Percentiles rank a stretch among this genome's conserved stretches.
phyloP scores from a whole-genome alignment of 2,797 vertebrate genomes.

The Parotocinclus haroldoi region DNA sequence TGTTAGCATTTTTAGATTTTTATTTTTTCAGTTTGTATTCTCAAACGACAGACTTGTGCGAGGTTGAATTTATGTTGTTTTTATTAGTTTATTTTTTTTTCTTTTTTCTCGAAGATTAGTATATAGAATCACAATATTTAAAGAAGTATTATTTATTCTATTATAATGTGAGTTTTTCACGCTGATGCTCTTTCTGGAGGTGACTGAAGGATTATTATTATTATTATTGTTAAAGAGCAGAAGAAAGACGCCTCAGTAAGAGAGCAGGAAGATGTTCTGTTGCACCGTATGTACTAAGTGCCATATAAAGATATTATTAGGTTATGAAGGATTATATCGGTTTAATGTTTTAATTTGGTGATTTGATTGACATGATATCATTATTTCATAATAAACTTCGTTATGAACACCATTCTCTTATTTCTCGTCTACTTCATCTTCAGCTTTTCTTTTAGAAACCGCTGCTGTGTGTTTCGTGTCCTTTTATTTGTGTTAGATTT shows the following conservation, averaged over 20 bases:
- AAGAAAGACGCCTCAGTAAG: neutral
- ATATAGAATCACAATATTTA: conserved; percentile 54
- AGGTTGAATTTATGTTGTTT: conserved; percentile 48
- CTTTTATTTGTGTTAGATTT: too few relatives aligned
- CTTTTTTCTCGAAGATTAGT: conserved; percentile 51
- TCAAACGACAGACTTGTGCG: conserved; percentile 43
- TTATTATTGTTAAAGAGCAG: neutral
- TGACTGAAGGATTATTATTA: neutral
- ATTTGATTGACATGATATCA: conserved; percentile 55
- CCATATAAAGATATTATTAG: conserved; percentile 50
- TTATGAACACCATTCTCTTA: conserved; percentile 42
- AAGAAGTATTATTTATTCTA: conserved; percentile 54
- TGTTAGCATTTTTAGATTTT: conserved; percentile 38
- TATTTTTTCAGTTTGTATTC: conserved; percentile 28
- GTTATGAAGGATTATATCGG: conserved; percentile 48
- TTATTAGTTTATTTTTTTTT: too few relatives aligned
- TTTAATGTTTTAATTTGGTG: conserved; percentile 55
- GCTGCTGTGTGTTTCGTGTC: too few relatives aligned
- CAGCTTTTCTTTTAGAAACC: too few relatives aligned
- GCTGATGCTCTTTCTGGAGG: conserved; percentile 42
- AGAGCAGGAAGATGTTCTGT: conserved; percentile 28
- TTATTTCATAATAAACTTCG: conserved; percentile 58
- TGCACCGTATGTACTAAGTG: conserved; percentile 50
- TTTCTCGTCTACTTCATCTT: neutral
- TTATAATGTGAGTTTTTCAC: conserved; percentile 51